A percentile compares a stretch with the other conserved stretches of the same genome.
phyloP scores from a whole-genome alignment of 2,113 vertebrate species.

The Acrocephalus arundinaceus region DNA sequence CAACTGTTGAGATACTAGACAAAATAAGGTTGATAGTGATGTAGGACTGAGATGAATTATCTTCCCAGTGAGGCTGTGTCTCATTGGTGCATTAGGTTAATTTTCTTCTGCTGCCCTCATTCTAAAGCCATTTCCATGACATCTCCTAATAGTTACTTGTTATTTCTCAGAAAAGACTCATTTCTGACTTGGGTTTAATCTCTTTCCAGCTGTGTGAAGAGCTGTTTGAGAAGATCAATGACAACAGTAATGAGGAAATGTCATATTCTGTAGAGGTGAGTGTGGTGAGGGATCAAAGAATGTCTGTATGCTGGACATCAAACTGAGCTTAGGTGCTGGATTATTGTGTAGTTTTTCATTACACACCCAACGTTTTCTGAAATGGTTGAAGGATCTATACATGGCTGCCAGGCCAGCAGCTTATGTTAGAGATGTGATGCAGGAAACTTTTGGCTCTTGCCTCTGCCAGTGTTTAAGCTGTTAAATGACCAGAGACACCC shows the following conservation, averaged over 20 bases:
- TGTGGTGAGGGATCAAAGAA: neutral
- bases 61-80: neutral
- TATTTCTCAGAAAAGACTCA: neutral
- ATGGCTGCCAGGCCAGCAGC: neutral
- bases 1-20: neutral
- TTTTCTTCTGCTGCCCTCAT: neutral
- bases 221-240: constrained; percentile 97
- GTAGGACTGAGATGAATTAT: neutral
- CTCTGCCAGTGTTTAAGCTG: neutral
- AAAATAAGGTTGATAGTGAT: neutral
- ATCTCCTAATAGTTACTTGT: neutral
- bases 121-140: neutral
- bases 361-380: neutral
- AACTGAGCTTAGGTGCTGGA: neutral
- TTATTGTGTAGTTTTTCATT: neutral
- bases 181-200: constrained; percentile 1
- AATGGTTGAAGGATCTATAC: neutral
- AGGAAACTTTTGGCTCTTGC: neutral
- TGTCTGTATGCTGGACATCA: neutral
- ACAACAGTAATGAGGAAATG: constrained; percentile 91
- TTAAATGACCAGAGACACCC: neutral
- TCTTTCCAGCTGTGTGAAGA: constrained; percentile 92
- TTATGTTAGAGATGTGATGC: neutral
- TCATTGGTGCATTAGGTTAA: neutral
- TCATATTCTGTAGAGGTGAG: constrained; percentile 92